Conservation (phyloP, 2,888 invertebrate genomes). For the Ctenicera cuprea region DNA sequence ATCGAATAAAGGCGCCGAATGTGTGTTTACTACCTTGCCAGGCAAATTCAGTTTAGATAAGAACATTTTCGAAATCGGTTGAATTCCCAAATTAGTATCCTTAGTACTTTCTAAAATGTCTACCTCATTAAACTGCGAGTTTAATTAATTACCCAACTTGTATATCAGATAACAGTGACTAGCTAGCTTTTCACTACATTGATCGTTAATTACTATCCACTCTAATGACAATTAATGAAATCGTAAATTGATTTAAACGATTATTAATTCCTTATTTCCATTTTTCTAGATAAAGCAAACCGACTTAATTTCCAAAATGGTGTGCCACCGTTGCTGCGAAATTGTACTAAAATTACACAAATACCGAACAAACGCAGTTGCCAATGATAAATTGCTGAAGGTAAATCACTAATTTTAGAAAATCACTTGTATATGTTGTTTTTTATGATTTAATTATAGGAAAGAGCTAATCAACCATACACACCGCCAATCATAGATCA, state of each 20-base stretch:
- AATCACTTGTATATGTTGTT: too few relatives aligned
- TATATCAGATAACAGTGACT: too few relatives aligned
- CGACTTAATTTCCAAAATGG: slow-evolving; percentile 50
- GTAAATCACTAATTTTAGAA: slow-evolving; percentile 35
- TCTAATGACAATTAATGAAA: not conserved
- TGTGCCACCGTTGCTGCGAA: slow-evolving; percentile 51
- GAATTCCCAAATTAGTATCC: too few relatives aligned
- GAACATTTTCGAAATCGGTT: too few relatives aligned
- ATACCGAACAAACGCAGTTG: slow-evolving; percentile 49
- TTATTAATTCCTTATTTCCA: slow-evolving; percentile 2
- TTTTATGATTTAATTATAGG: not conserved
- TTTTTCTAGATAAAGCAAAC: slow-evolving; percentile 52
- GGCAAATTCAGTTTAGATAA: too few relatives aligned
- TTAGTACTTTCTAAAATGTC: too few relatives aligned
- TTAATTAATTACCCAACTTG: too few relatives aligned
- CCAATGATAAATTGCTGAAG: slow-evolving; percentile 53
- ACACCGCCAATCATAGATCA: slow-evolving; percentile 16
- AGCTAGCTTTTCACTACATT: too few relatives aligned
- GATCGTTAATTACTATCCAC: too few relatives aligned
- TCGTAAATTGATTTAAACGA: not conserved
- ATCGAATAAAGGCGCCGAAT: too few relatives aligned
- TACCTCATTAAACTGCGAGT: too few relatives aligned
- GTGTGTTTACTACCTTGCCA: too few relatives aligned
- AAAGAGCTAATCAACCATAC: slow-evolving; percentile 23
- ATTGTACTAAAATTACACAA: slow-evolving; percentile 50